Conservation (phyloP, 2,797 vertebrate genomes). For the Salmo trutta region DNA sequence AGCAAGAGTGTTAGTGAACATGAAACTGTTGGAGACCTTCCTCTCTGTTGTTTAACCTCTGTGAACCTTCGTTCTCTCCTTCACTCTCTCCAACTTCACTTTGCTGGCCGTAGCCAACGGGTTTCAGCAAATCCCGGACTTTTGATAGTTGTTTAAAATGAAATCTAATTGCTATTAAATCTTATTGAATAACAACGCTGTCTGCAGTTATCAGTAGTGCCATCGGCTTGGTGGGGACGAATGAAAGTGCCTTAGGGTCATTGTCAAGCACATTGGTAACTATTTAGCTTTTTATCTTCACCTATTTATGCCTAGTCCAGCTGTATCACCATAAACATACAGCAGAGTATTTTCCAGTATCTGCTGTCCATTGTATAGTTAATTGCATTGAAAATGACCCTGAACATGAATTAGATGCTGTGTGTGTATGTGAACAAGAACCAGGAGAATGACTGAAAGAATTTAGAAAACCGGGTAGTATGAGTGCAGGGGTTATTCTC, state of each 20-base stretch:
- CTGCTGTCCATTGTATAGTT: not conserved
- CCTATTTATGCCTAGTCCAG: not conserved
- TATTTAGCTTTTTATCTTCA: not conserved
- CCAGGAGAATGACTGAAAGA: slow-evolving; percentile 36
- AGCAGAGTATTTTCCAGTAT: not conserved
- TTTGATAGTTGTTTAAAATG: not conserved
- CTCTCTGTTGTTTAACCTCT: not conserved
- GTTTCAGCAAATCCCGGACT: not conserved
- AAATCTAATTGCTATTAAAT: not conserved
- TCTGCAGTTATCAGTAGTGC: not conserved
- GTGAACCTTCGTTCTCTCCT: not conserved
- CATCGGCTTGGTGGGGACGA: too few relatives aligned
- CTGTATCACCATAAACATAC: not conserved
- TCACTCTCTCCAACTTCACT: not conserved
- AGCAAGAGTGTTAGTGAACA: not conserved
- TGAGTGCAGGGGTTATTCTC: slow-evolving; percentile 41
- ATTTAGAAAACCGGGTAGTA: slow-evolving; percentile 32
- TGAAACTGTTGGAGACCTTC: not conserved
- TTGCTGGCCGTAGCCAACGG: not conserved
- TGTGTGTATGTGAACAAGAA: slow-evolving; percentile 44
- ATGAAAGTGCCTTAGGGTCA: too few relatives aligned
- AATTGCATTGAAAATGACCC: slow-evolving; percentile 12
- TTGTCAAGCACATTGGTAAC: too few relatives aligned
- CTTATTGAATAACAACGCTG: not conserved
- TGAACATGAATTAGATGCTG: slow-evolving; percentile 13